phyloP scores from a whole-genome alignment of 23 tunicate genomes.

The Halocynthia roretzi region DNA sequence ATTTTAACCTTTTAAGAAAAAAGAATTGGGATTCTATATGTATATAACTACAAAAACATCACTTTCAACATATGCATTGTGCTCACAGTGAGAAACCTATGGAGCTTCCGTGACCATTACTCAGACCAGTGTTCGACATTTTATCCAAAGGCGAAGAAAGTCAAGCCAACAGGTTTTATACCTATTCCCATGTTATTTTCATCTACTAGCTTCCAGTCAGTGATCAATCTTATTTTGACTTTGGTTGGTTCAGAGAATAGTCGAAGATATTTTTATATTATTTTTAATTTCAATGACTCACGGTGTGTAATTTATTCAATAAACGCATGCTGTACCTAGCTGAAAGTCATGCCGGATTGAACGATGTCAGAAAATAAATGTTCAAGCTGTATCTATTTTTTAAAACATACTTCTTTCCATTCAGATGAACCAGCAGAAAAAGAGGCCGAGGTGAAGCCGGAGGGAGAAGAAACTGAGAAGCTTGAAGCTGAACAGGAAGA shows the following conservation, averaged over 20 bases:
- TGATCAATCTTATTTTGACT: no score
- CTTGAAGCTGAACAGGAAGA: conserved; percentile 13
- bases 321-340: no score
- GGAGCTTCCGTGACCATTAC: conserved; percentile 60
- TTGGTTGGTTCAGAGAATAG: no score
- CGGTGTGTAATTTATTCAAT: no score
- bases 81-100: conserved; percentile 61
- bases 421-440: not conserved
- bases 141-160: conserved; percentile 30
- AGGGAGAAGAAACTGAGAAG: conserved; percentile 8
- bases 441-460: not conserved
- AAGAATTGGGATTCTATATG: not conserved
- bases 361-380: no score
- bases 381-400: no score
- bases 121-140: conserved; percentile 73
- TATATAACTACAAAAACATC: not conserved
- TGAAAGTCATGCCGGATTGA: no score
- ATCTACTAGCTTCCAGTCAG: no score
- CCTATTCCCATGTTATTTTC: not conserved
- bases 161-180: conserved; percentile 24
- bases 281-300: no score
- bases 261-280: no score
- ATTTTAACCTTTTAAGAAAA: not conserved
- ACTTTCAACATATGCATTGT: not conserved
- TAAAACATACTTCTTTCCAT: not conserved